Conservation (phyloP, 2,888 invertebrate species). For the Quadroppia sp. region DNA sequence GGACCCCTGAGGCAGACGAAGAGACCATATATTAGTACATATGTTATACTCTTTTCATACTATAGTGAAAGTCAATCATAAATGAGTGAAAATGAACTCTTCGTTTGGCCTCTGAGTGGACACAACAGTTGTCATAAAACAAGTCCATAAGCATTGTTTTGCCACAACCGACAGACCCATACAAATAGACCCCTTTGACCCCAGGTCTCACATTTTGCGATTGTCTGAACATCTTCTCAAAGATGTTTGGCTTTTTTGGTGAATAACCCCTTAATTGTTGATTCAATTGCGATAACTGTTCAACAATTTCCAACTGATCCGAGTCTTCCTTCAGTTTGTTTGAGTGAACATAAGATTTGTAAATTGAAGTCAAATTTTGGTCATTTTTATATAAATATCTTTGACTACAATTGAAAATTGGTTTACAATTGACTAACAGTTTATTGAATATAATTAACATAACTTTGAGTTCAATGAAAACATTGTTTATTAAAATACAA, state of each 20-base stretch:
- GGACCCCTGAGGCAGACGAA: conserved; percentile 62
- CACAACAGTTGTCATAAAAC: conserved; percentile 74
- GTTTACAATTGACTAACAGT: too few species aligned
- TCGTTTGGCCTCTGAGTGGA: conserved; percentile 54
- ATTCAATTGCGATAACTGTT: conserved; percentile 26
- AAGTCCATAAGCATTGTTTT: conserved; percentile 99
- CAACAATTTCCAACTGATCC: conserved; percentile 34
- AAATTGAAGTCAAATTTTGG: too few species aligned
- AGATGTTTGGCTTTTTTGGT: background rate
- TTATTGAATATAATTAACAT: too few species aligned
- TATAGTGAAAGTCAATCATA: conserved; percentile 87
- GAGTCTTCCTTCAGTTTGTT: conserved; percentile 26
- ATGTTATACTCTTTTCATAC: conserved; percentile 50
- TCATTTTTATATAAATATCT: too few species aligned
- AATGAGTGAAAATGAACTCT: conserved; percentile 95
- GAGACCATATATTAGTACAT: background rate
- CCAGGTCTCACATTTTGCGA: background rate
- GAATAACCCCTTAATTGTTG: conserved; percentile 2
- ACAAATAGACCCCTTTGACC: conserved; percentile 69
- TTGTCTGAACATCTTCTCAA: background rate
- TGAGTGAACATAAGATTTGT: too few species aligned
- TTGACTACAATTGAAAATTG: too few species aligned
- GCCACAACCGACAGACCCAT: conserved; percentile 79
- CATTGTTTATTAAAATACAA: too few species aligned
- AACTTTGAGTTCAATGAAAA: too few species aligned